phyloP scores from a whole-genome alignment of 2,113 vertebrate species.

The Plectropomus leopardus region DNA sequence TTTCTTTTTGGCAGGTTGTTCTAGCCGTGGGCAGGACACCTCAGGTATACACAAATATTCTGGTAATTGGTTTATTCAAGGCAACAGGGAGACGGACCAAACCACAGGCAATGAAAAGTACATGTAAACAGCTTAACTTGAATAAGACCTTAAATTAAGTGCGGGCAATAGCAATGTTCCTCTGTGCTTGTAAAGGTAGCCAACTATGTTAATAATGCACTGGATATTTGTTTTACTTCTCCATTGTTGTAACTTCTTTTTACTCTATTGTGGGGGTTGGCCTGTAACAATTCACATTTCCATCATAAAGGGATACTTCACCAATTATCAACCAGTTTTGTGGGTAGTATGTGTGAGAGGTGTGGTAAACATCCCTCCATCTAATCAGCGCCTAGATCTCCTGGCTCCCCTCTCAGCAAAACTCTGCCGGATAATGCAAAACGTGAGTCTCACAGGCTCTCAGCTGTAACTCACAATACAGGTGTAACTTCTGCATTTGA shows the following conservation, averaged over 20 bases:
- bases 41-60: slow-evolving; percentile 12
- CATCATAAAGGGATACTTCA: neutral
- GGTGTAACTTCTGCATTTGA: no score
- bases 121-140: neutral
- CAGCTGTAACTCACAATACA: no score
- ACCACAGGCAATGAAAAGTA: neutral
- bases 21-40: neutral
- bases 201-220: neutral
- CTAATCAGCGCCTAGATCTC: no score
- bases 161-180: neutral
- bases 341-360: no score
- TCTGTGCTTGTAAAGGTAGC: neutral
- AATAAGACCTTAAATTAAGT: slow-evolving; percentile 7
- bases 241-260: neutral
- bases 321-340: no score
- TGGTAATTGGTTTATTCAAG: slow-evolving; percentile 17
- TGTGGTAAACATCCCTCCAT: no score
- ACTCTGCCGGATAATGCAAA: no score
- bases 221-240: neutral
- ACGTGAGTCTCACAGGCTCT: no score
- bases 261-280: neutral
- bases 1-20: neutral
- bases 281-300: neutral
- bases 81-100: neutral
- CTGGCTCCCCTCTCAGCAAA: no score